Conservation (phyloP, 2,113 vertebrate species). For the Corvus hawaiiensis region DNA sequence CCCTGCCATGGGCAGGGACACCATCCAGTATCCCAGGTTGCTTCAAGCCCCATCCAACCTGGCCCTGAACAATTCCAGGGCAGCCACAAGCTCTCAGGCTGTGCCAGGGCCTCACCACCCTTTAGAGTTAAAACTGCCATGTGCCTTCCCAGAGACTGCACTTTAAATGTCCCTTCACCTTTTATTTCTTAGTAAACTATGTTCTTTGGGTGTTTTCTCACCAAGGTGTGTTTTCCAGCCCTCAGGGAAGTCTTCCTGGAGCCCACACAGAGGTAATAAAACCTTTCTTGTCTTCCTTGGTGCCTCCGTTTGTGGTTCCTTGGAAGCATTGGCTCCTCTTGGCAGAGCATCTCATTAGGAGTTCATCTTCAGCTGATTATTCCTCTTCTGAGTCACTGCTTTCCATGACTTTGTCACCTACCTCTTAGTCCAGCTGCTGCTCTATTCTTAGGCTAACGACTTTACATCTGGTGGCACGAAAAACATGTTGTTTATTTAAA, state of each 20-base stretch:
- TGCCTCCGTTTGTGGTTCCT: background rate
- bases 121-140: background rate
- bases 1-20: background rate
- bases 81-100: background rate
- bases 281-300: background rate
- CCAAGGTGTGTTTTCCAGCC: background rate
- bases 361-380: slow-evolving; percentile 11
- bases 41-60: background rate
- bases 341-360: slow-evolving; percentile 24
- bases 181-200: background rate
- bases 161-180: background rate
- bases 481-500: slow-evolving; percentile 37
- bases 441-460: background rate
- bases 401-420: background rate
- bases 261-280: background rate
- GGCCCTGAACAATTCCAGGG: background rate
- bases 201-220: background rate
- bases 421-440: background rate
- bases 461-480: background rate
- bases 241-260: background rate
- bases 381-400: background rate
- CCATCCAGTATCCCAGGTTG: background rate
- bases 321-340: background rate
- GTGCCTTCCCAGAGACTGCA: background rate
- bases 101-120: background rate